These are phyloP conservation scores for Dryocosmus kuriphilus DNA, from an alignment of 2,888 invertebrate species.

Conservation along the genomic window DNA sequence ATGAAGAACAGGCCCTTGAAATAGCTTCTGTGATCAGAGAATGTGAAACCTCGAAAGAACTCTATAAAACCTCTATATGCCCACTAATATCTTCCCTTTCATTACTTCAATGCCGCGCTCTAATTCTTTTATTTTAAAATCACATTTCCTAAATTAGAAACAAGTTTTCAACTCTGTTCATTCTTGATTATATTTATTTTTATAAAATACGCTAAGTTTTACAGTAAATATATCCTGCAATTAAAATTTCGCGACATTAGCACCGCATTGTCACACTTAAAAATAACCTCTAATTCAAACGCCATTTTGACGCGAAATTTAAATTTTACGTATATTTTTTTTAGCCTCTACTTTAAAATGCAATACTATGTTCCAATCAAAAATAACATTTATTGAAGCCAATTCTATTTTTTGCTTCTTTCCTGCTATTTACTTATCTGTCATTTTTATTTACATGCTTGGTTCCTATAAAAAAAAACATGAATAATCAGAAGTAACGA, in stretches of 20 bases:
- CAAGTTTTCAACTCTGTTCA: background rate
- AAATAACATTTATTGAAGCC: background rate
- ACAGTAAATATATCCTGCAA: background rate
- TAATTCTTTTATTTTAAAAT: background rate
- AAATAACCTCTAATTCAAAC: too few relatives aligned
- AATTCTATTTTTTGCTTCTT: background rate
- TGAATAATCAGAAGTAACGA: background rate
- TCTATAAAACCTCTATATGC: background rate
- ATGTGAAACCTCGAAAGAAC: conserved; percentile 18
- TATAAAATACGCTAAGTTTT: background rate
- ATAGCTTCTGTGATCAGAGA: conserved; percentile 19
- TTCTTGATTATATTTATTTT: background rate
- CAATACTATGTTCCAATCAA: background rate
- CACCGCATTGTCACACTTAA: background rate
- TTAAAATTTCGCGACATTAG: background rate
- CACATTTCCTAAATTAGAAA: background rate
- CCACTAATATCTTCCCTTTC: background rate
- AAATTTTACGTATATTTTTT: too few relatives aligned
- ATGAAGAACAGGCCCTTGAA: conserved; percentile 38
- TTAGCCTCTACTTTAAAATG: too few relatives aligned
- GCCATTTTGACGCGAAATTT: too few relatives aligned
- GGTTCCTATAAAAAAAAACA: background rate
- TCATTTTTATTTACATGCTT: background rate
- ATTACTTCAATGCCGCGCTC: background rate
- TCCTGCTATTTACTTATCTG: background rate